These are phyloP conservation scores for Pristionchus entomophagus DNA, from an alignment of 2,888 invertebrate species.

Conservation along the genomic window DNA sequence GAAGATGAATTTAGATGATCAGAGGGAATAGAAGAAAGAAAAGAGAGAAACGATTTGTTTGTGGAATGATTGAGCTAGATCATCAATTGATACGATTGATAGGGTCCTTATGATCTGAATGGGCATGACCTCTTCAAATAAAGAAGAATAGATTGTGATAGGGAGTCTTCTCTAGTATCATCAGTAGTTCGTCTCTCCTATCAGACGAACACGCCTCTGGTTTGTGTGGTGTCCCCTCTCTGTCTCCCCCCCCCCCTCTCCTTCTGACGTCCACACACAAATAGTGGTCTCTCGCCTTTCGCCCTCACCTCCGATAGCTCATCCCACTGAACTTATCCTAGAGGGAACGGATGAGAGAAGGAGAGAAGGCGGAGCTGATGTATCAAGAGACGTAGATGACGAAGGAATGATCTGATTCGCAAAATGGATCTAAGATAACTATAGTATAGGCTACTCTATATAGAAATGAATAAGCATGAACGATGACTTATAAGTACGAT, in stretches of 20 bases:
- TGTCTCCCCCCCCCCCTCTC: background rate
- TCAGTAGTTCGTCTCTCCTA: too few relatives aligned
- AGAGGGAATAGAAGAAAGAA: background rate
- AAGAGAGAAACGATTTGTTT: background rate
- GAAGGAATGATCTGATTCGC: too few relatives aligned
- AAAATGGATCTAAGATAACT: too few relatives aligned
- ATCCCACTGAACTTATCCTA: background rate
- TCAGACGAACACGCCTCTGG: background rate
- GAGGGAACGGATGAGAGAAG: background rate
- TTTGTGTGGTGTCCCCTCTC: constrained; percentile 1
- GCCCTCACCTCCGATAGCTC: background rate
- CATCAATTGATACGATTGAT: background rate
- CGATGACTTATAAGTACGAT: too few relatives aligned
- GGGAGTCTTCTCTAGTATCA: too few relatives aligned
- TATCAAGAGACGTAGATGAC: too few relatives aligned
- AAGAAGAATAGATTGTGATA: too few relatives aligned
- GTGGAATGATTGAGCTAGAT: background rate
- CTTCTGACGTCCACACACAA: background rate
- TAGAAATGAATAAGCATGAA: too few relatives aligned
- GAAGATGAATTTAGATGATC: constrained; percentile 8
- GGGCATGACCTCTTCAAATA: too few relatives aligned
- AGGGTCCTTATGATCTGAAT: background rate
- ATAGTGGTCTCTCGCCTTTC: background rate
- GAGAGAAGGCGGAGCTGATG: background rate
- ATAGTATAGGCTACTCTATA: too few relatives aligned